Evolutionary conservation across 2,113 vertebrate genomes (phyloP).

Genomic region (Aldabrachelys gigantea): DNA sequence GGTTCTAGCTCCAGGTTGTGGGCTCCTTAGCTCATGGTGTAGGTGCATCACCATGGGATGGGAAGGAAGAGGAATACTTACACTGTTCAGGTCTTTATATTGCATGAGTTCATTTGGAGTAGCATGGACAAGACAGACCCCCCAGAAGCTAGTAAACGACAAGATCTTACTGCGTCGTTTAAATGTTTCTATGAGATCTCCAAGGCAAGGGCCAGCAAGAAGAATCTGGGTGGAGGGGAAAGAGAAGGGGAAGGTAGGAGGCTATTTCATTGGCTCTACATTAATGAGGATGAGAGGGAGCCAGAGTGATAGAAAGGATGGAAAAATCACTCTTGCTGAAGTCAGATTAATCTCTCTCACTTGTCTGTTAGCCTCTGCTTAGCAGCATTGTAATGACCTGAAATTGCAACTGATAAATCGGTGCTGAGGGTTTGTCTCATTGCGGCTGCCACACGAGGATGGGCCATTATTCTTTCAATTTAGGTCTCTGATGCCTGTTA

Average conservation of each 20-base stretch:
- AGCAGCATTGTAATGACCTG: constrained; percentile 72
- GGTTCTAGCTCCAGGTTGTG: neutral
- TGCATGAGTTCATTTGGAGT: neutral
- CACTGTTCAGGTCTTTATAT: neutral
- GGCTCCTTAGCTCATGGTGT: neutral
- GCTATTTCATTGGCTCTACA: constrained; percentile 2
- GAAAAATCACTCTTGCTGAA: constrained; percentile 26
- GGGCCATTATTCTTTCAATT: constrained; percentile 84
- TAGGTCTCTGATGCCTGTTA: constrained; percentile 72
- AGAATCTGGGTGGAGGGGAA: neutral
- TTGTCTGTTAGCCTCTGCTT: constrained; percentile 36
- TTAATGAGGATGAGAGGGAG: constrained; percentile 3
- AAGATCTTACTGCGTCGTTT: constrained; percentile 2
- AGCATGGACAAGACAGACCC: neutral
- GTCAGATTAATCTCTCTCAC: constrained; percentile 48
- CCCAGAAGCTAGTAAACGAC: constrained; percentile 11
- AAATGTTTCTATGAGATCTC: constrained; percentile 15
- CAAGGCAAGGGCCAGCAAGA: neutral
- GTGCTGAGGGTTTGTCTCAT: constrained; percentile 73
- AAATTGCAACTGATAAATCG: constrained; percentile 83
- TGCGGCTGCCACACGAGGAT: constrained; percentile 63
- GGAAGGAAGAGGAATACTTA: neutral
- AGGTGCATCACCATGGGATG: neutral
- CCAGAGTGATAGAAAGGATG: neutral
- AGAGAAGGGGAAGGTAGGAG: neutral